These are phyloP conservation scores for Tolmerus cingulatus DNA, from an alignment of 2,888 invertebrate species.

Conservation along the genomic window DNA sequence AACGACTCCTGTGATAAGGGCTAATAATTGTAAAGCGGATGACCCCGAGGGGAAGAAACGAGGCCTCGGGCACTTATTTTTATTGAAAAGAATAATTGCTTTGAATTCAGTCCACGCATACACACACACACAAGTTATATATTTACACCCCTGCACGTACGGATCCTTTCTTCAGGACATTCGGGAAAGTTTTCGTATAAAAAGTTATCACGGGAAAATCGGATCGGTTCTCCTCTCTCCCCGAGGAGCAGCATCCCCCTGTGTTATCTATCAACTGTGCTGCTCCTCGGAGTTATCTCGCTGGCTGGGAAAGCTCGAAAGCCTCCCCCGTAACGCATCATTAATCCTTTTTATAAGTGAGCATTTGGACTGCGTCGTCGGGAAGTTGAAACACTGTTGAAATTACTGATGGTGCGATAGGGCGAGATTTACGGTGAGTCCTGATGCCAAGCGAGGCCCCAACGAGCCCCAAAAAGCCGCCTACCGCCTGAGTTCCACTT, in stretches of 20 bases:
- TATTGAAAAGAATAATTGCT: neutral
- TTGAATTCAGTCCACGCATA: neutral
- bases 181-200: constrained; percentile 16
- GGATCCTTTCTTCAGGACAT: neutral
- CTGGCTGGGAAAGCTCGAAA: constrained; percentile 9
- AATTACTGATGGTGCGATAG: constrained; percentile 43
- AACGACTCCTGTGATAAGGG: neutral
- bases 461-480: neutral
- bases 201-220: constrained; percentile 12
- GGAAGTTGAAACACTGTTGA: constrained; percentile 40
- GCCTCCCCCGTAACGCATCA: constrained; percentile 35
- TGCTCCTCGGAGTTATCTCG: neutral
- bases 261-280: constrained; percentile 13
- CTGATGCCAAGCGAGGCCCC: neutral
- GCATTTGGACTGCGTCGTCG: constrained; percentile 26
- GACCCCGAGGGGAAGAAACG: neutral
- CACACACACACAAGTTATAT: neutral
- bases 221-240: neutral
- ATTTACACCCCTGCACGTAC: neutral
- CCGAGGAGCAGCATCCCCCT: neutral
- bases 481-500: neutral
- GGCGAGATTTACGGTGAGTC: constrained; percentile 33
- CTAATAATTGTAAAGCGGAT: neutral
- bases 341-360: constrained; percentile 43
- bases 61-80: neutral